These are phyloP conservation scores for Hemibagrus wyckioides DNA, from an alignment of 2,113 vertebrate genomes.

Conservation along the genomic window DNA sequence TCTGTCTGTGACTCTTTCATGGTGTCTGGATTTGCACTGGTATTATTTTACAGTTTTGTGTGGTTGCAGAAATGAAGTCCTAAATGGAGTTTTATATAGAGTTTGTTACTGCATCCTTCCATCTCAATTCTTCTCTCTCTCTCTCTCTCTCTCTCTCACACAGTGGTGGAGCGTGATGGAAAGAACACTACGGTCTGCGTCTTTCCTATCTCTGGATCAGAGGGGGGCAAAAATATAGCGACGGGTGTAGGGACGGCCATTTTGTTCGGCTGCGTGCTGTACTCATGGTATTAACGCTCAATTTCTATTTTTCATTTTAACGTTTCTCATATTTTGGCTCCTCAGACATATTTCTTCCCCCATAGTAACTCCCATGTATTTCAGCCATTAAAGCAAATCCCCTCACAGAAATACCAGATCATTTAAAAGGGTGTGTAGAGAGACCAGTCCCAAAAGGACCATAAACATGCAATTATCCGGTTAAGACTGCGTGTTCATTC, in stretches of 20 bases:
- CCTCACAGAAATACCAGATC: conserved; percentile 18
- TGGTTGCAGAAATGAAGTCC: not conserved
- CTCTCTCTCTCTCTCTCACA: not conserved
- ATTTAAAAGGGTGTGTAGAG: conserved; percentile 47
- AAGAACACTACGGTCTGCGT: conserved; percentile 85
- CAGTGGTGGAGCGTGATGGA: conserved; percentile 67
- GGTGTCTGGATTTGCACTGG: not conserved
- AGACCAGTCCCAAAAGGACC: conserved; percentile 26
- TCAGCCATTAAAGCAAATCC: not conserved
- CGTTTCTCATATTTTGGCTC: not conserved
- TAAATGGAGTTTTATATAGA: not conserved
- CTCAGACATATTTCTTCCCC: not conserved
- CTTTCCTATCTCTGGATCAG: conserved; percentile 80
- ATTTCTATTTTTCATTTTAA: not conserved
- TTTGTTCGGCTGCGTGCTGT: conserved; percentile 86
- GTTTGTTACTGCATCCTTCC: not conserved
- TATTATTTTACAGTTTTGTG: conserved; percentile 4
- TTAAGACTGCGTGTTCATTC: conserved; percentile 44
- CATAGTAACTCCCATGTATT: conserved; percentile 7
- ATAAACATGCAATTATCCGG: conserved; percentile 53
- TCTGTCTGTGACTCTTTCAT: not conserved
- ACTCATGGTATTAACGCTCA: conserved; percentile 86
- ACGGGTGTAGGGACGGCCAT: conserved; percentile 81
- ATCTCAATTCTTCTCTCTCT: not conserved
- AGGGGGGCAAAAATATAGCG: conserved; percentile 85